Evolutionary conservation across 1,140 invertebrate genomes (phyloP).

Genomic region (Pachyrhynchus sulphureomaculatus): DNA sequence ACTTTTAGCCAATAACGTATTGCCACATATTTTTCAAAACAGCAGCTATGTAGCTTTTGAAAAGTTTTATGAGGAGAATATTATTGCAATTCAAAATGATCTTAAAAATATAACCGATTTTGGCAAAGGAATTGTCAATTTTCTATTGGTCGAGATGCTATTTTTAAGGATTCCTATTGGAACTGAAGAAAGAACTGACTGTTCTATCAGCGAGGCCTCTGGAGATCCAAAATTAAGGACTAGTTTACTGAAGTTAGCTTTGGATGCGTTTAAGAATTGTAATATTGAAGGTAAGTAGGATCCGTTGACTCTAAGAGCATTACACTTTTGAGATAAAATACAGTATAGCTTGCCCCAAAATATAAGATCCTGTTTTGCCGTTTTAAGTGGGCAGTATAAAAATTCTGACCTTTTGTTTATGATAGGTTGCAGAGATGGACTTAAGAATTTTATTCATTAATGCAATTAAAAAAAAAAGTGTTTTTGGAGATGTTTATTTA

Average conservation of each 20-base stretch:
- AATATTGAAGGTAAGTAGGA: neutral
- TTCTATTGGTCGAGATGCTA: slow-evolving; percentile 36
- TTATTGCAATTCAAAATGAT: slow-evolving; percentile 21
- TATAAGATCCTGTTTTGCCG: too few relatives aligned
- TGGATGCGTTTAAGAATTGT: slow-evolving; percentile 26
- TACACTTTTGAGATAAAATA: too few relatives aligned
- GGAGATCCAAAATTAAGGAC: slow-evolving; percentile 19
- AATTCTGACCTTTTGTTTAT: too few relatives aligned
- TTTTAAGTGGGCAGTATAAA: too few relatives aligned
- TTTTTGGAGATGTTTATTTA: too few relatives aligned
- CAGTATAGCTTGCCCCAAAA: neutral
- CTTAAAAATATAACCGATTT: slow-evolving; percentile 16
- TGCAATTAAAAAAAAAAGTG: too few relatives aligned
- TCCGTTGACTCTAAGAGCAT: neutral
- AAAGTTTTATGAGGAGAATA: slow-evolving; percentile 31
- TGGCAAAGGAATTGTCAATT: slow-evolving; percentile 24
- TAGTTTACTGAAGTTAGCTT: slow-evolving; percentile 18
- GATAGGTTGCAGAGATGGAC: too few relatives aligned
- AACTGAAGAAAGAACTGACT: neutral
- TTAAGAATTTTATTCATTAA: too few relatives aligned
- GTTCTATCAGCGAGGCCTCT: slow-evolving; percentile 9
- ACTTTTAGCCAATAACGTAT: slow-evolving; percentile 9
- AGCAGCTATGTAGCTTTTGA: slow-evolving; percentile 25
- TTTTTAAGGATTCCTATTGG: slow-evolving; percentile 38
- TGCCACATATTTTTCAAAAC: slow-evolving; percentile 30